These are phyloP conservation scores for Oxyruncus cristatus DNA, from an alignment of 2,113 vertebrate genomes.

Conservation along the genomic window DNA sequence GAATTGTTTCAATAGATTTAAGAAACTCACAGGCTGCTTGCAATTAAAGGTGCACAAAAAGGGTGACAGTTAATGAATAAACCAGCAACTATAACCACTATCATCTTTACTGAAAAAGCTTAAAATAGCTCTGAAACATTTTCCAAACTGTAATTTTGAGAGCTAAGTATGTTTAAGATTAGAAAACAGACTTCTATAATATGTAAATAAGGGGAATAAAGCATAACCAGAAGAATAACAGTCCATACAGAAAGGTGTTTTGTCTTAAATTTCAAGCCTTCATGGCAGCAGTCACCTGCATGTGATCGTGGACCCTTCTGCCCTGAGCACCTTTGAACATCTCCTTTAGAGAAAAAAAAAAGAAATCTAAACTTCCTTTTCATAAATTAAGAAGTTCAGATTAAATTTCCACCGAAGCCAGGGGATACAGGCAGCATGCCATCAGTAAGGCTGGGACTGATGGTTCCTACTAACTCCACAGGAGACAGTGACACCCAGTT, in stretches of 20 bases:
- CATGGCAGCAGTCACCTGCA: not conserved
- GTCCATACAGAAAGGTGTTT: not conserved
- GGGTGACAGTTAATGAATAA: not conserved
- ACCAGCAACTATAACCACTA: not conserved
- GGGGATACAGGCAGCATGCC: not conserved
- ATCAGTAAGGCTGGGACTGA: not conserved
- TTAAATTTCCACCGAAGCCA: not conserved
- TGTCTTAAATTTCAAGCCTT: not conserved
- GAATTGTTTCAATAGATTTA: not conserved
- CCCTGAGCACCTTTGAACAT: accelerated
- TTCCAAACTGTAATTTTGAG: not conserved
- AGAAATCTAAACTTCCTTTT: not conserved
- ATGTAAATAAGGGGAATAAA: not conserved
- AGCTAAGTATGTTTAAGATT: not conserved
- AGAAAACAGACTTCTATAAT: not conserved
- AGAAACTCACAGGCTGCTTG: not conserved
- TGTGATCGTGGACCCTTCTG: not conserved
- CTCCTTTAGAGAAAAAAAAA: not conserved
- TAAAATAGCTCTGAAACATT: not conserved
- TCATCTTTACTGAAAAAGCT: not conserved
- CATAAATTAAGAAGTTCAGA: not conserved
- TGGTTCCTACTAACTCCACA: not conserved
- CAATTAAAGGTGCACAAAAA: not conserved
- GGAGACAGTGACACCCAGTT: not conserved
- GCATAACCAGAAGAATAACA: not conserved